phyloP scores from a whole-genome alignment of 2,113 vertebrate species.

The Crocuta crocuta region DNA sequence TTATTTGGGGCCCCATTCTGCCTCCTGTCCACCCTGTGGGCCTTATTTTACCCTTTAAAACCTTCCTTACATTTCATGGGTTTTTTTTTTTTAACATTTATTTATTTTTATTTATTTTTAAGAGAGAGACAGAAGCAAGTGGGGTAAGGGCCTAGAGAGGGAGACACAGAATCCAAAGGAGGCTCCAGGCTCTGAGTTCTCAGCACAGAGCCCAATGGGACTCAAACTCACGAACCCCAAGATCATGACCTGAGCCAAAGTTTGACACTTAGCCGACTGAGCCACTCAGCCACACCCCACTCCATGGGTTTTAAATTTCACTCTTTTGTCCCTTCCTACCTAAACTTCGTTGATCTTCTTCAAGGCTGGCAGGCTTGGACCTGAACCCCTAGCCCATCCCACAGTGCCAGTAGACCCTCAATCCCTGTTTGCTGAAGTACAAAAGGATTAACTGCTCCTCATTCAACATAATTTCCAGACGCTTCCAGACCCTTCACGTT shows the following conservation, averaged over 20 bases:
- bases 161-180: too few relatives aligned
- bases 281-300: too few relatives aligned
- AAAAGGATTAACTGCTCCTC: not conserved
- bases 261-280: too few relatives aligned
- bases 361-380: not conserved
- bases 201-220: too few relatives aligned
- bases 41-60: not conserved
- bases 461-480: not conserved
- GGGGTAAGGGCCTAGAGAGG: too few relatives aligned
- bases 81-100: too few relatives aligned
- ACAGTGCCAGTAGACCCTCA: accelerated
- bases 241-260: too few relatives aligned
- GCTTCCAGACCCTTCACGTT: not conserved
- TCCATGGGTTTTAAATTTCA: not conserved
- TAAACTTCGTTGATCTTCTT: not conserved
- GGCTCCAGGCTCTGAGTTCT: too few relatives aligned
- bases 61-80: not conserved
- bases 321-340: not conserved
- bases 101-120: too few relatives aligned
- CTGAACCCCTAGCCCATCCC: not conserved
- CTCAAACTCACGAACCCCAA: too few relatives aligned
- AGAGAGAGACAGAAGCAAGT: too few relatives aligned
- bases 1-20: not conserved
- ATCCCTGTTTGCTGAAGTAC: not conserved
- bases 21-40: not conserved